A percentile compares a stretch with the other conserved stretches of the same genome.
Evolutionary conservation across 2,113 vertebrate genomes (phyloP).

Genomic region (Platysteira castanea): DNA sequence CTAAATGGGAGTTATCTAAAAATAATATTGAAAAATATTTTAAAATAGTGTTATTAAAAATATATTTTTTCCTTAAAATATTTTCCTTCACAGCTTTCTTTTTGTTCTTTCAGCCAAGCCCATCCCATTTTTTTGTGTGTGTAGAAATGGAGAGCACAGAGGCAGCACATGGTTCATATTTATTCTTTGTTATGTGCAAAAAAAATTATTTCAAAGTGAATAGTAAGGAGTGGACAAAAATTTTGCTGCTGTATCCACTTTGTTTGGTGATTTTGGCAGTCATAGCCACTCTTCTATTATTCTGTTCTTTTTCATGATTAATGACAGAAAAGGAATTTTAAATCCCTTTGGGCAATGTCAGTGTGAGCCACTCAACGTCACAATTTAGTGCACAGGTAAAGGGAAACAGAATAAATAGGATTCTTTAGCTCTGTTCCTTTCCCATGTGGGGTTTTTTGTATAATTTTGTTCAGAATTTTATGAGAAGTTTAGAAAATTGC

Average conservation of each 20-base stretch:
- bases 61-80: not conserved
- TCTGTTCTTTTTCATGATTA: not conserved
- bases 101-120: not conserved
- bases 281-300: not conserved
- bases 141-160: not conserved
- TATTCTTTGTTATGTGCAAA: not conserved
- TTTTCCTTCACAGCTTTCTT: not conserved
- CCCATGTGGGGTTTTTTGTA: accelerated
- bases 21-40: not conserved
- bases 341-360: not conserved
- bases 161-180: not conserved
- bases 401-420: not conserved
- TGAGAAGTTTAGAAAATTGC: not conserved
- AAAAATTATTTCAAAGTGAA: not conserved
- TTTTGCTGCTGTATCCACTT: not conserved
- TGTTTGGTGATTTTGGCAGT: not conserved
- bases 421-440: not conserved
- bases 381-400: not conserved
- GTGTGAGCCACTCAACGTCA: not conserved
- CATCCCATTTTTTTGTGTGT: accelerated
- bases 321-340: not conserved
- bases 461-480: not conserved
- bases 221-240: not conserved
- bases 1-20: not conserved
- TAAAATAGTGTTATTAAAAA: not conserved